phyloP scores from a whole-genome alignment of 2,888 invertebrate species.

The Uropetala carovei region DNA sequence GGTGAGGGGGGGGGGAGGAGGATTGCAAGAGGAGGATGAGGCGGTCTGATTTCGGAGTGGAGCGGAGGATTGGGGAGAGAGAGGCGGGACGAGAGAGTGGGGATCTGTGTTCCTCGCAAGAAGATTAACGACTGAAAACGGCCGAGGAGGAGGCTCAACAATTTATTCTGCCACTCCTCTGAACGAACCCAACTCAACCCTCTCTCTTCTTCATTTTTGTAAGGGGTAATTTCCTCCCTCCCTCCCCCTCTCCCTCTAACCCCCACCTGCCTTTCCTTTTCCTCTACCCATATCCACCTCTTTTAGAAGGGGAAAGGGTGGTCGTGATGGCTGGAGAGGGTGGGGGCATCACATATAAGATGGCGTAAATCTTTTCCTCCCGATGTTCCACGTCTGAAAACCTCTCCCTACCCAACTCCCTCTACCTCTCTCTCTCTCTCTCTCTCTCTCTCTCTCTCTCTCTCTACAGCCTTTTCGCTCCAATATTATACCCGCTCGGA shows the following conservation, averaged over 20 bases:
- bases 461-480: not conserved
- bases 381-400: not conserved
- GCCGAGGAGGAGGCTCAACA: slow-evolving; percentile 8
- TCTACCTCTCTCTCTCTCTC: not conserved
- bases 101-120: slow-evolving; percentile 37
- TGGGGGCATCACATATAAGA: not conserved
- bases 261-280: not conserved
- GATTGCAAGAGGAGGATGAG: not conserved
- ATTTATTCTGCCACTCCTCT: slow-evolving; percentile 32
- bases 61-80: not conserved
- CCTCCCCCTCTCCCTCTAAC: not conserved
- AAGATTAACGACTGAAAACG: slow-evolving; percentile 46
- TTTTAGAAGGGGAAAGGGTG: not conserved
- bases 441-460: not conserved
- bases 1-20: too few species aligned
- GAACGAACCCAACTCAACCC: not conserved
- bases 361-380: slow-evolving; percentile 15
- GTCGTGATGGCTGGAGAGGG: not conserved
- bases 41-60: not conserved
- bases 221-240: not conserved
- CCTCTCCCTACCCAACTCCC: not conserved
- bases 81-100: too few species aligned
- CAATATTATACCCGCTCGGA: not conserved
- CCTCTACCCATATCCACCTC: not conserved
- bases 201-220: not conserved